Evolutionary conservation across 2,888 invertebrate species (phyloP), one percentile per base, ranked within the genome.

Genomic region (Clepsis dumicolana): DNA sequence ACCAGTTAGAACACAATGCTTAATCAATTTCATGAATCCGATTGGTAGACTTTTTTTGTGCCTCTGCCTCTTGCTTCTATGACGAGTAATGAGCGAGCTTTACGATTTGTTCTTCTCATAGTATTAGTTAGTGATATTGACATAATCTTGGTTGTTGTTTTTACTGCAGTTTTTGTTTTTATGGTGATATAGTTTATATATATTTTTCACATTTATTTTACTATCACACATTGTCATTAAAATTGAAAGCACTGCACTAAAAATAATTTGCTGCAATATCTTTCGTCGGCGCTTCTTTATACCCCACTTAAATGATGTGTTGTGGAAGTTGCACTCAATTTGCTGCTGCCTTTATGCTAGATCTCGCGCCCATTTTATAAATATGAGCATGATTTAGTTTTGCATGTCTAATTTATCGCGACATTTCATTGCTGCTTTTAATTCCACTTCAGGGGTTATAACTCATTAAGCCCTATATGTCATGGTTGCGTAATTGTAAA

Each of bases 281-380:
- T 64, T 41, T 63, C 44, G 67, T 62, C 25, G 38, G 8, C 7
- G 10, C 29, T 63, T 29, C 29, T 64, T 63, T 63, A 68, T 57
- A 24, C 44, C 24, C 57, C 68, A 68, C 63, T 64, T 63, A 27
- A 21, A 57, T 68, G 18, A 8, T 59, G 16, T 68, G 44, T 54
- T n/a, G 18, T 53, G 29, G 48, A 32, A 18, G 48, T 64, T 64
- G 63, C 59, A 44, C 68, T 68, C 44, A 68, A 64, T 52, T 63
- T 64, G 27, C 41, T 41, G 21, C 24, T 29, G 25, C 29, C 10
- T 56, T 64, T 59, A 57, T 63, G 52, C 24, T 52, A 32, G 41
- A 63, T 59, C n/a, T n/a, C 52, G 68, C 41, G 12, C 24, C 52
- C 50, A 68, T 59, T 63, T 27, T 68, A 50, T 41, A 52, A 24